A percentile compares a stretch with the other conserved stretches of the same genome.
These are phyloP conservation scores for Candoia aspera DNA, from an alignment of 2,113 vertebrate genomes.

Conservation along the genomic window DNA sequence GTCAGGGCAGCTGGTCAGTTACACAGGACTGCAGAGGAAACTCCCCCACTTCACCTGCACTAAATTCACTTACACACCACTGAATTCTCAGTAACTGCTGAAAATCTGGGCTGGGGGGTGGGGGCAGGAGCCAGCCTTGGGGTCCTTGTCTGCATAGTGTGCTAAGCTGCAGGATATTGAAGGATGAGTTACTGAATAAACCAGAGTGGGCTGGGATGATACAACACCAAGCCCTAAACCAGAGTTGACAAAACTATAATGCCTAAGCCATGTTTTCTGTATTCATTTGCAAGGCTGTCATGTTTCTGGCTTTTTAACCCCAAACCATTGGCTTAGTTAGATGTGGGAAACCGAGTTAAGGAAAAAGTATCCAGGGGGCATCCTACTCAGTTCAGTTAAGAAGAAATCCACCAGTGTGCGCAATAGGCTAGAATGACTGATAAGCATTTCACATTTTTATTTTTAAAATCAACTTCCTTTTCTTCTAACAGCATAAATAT, in stretches of 20 bases:
- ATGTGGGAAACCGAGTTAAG: not conserved
- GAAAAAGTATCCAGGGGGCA: not conserved
- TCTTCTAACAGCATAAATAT: not conserved
- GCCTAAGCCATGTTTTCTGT: not conserved
- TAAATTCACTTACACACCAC: no score
- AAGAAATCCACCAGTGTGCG: not conserved
- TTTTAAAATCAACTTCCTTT: not conserved
- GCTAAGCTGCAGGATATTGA: not conserved
- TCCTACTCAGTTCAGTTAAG: not conserved
- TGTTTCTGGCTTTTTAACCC: not conserved
- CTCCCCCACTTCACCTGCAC: not conserved
- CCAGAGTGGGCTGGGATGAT: not conserved
- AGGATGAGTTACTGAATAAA: not conserved
- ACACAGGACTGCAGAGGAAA: not conserved
- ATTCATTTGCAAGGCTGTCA: not conserved
- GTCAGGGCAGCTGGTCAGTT: not conserved
- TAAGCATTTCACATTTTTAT: not conserved
- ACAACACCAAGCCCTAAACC: not conserved
- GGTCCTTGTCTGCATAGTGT: not conserved
- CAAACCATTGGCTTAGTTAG: not conserved
- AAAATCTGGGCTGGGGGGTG: not conserved
- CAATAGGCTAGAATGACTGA: not conserved
- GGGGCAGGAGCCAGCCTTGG: not conserved
- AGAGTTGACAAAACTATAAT: not conserved
- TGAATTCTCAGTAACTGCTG: not conserved